phyloP scores from a whole-genome alignment of 2,113 vertebrate species.

The Elanoides forficatus region DNA sequence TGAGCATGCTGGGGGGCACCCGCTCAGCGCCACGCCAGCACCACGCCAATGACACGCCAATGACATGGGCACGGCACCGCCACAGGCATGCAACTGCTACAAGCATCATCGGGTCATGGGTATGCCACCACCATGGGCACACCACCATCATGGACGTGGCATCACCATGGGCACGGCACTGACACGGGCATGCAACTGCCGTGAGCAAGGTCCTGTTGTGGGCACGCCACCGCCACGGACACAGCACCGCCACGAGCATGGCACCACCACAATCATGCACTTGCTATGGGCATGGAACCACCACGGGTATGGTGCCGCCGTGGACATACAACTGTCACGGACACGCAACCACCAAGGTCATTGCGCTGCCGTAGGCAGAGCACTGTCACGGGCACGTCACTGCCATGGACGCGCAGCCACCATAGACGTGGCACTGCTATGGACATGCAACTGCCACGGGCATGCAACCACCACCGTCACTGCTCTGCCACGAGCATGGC shows the following conservation, averaged over 20 bases:
- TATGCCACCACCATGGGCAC: too few species aligned
- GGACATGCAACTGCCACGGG: not conserved
- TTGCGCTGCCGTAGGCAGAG: fast-evolving
- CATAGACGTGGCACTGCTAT: fast-evolving
- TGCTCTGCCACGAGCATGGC: fast-evolving
- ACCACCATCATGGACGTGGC: not conserved
- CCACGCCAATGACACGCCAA: not conserved
- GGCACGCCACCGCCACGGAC: fast-evolving
- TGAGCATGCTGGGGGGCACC: constrained; percentile 85
- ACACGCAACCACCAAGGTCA: too few species aligned
- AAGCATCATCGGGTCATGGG: not conserved
- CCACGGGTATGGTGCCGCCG: fast-evolving
- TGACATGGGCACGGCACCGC: not conserved
- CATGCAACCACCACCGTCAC: fast-evolving
- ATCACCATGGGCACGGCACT: fast-evolving
- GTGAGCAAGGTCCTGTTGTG: too few species aligned
- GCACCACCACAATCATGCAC: fast-evolving
- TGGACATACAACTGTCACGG: fast-evolving
- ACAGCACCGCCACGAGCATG: too few species aligned
- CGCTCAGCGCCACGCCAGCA: not conserved
- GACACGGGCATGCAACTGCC: not conserved
- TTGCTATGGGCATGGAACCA: fast-evolving
- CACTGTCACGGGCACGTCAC: fast-evolving
- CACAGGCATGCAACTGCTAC: not conserved
- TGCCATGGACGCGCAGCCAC: fast-evolving